Conservation (phyloP, 1,140 invertebrate species). For the Dinoponera quadriceps region DNA sequence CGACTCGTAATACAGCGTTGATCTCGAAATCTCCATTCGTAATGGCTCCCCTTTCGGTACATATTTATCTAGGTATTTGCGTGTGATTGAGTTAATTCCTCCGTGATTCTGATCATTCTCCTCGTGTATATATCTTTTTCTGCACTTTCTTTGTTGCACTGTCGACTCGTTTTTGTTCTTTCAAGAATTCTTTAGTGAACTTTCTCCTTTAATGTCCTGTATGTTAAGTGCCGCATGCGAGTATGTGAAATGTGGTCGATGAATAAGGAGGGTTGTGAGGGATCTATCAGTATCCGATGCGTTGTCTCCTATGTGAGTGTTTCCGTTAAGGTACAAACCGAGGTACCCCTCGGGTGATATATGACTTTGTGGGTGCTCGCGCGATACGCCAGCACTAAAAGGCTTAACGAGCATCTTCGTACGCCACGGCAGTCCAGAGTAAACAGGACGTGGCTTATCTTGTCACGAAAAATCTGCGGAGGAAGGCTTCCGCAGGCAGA, state of each 20-base stretch:
- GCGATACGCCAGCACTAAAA: slow-evolving; percentile 83
- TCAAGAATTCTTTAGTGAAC: not conserved
- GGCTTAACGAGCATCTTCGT: slow-evolving; percentile 85
- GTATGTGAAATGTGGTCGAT: slow-evolving; percentile 27
- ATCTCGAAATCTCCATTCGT: slow-evolving; percentile 65
- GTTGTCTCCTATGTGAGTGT: slow-evolving; percentile 73
- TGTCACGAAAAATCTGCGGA: slow-evolving; percentile 84
- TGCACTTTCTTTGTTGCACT: not conserved
- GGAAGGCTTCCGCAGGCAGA: slow-evolving; percentile 74
- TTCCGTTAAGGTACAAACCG: slow-evolving; percentile 71
- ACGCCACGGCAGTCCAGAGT: slow-evolving; percentile 80
- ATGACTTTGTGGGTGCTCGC: slow-evolving; percentile 80
- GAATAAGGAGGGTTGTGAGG: slow-evolving; percentile 37
- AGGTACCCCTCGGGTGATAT: slow-evolving; percentile 80
- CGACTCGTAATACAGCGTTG: slow-evolving; percentile 44
- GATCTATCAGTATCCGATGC: slow-evolving; percentile 71
- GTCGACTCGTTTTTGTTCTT: no score
- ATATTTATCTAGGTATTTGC: slow-evolving; percentile 60
- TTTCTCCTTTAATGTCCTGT: slow-evolving; percentile 6
- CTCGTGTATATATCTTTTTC: not conserved
- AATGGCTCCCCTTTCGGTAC: slow-evolving; percentile 42
- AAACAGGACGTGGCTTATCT: slow-evolving; percentile 86
- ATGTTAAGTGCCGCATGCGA: no score
- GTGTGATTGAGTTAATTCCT: not conserved
- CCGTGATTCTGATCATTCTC: slow-evolving; percentile 5